phyloP scores from a whole-genome alignment of 1,140 invertebrate genomes.

The Limonius californicus region DNA sequence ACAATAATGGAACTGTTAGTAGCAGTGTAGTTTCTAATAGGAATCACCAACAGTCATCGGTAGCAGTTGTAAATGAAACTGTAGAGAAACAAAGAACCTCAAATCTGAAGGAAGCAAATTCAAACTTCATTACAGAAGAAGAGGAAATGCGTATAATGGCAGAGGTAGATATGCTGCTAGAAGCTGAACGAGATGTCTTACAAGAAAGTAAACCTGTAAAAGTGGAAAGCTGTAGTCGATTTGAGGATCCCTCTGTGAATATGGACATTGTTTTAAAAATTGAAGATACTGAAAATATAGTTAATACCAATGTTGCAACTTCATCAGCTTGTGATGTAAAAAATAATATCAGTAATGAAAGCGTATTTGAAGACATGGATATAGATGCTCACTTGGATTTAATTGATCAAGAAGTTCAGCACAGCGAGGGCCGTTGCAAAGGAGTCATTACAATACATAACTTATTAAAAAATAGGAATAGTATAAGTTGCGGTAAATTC shows the following conservation, averaged over 20 bases:
- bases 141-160: slow-evolving; percentile 23
- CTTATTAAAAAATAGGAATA: slow-evolving; percentile 2
- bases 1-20: neutral
- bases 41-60: neutral
- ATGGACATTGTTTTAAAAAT: no score
- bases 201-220: neutral
- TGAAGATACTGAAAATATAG: no score
- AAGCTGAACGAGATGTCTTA: slow-evolving; percentile 24
- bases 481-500: slow-evolving; percentile 22
- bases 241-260: neutral
- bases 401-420: slow-evolving; percentile 21
- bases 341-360: neutral
- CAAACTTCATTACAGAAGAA: slow-evolving; percentile 9
- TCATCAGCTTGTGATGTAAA: no score
- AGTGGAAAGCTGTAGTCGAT: neutral
- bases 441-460: slow-evolving; percentile 18
- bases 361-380: slow-evolving; percentile 24
- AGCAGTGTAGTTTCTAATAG: neutral
- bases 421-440: neutral
- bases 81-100: neutral
- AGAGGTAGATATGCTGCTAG: slow-evolving; percentile 32
- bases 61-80: neutral
- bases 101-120: neutral
- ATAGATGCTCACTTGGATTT: slow-evolving; percentile 35
- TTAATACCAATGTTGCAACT: no score